Percentiles rank a stretch among this genome's conserved stretches.
These are phyloP conservation scores for Hydractinia symbiolongicarpus DNA, from an alignment of 30 jellyfish, hydroid and myxozoan genomes.

Conservation along the genomic window DNA sequence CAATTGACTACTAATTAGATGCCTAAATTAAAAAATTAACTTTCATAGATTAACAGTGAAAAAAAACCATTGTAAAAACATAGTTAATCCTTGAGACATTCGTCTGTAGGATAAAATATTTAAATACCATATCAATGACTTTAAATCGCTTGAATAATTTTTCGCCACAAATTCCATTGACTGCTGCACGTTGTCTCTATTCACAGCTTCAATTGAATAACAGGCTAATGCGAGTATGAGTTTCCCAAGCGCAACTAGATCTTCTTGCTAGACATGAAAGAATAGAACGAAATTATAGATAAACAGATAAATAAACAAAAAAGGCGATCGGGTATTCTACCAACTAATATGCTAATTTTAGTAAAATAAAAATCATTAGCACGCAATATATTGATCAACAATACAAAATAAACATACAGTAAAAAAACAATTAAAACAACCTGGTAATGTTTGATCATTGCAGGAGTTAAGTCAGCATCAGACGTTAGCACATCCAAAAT, in stretches of 20 bases:
- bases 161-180: constrained; percentile 85
- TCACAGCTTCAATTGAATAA: constrained; percentile 71
- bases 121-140: constrained; percentile 69
- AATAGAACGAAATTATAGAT: not conserved
- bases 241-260: constrained; percentile 74
- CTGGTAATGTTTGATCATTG: constrained; percentile 62
- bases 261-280: constrained; percentile 62
- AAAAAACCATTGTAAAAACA: not conserved
- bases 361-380: not conserved
- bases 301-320: not conserved
- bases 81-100: not conserved
- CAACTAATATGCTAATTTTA: not conserved
- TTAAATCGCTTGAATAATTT: constrained; percentile 69
- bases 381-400: not conserved
- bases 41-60: not conserved
- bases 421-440: constrained; percentile 14
- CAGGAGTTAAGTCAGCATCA: constrained; percentile 48
- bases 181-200: constrained; percentile 58
- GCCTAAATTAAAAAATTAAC: constrained; percentile 43
- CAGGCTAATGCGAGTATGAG: constrained; percentile 78
- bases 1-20: constrained; percentile 56
- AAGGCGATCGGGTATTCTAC: not conserved
- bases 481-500: constrained; percentile 70
- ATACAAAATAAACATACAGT: not conserved
- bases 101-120: not conserved